Evolutionary conservation across 1,140 invertebrate species (phyloP).

Genomic region (Cydia pomonella): DNA sequence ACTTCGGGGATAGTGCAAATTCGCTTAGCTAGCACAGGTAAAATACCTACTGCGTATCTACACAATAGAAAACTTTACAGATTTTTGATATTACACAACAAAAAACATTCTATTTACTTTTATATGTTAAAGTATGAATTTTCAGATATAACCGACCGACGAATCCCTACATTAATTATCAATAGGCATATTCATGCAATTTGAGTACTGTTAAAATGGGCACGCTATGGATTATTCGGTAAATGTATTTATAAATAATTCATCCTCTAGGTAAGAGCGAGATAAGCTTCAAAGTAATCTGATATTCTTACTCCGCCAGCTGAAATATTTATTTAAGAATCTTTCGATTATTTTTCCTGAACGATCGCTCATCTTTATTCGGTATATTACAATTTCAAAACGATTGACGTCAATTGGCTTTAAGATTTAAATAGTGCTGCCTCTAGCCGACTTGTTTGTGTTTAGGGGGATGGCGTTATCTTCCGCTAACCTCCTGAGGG

Average conservation of each 20-base stretch:
- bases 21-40: no score
- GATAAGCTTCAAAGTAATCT: slow-evolving; percentile 33
- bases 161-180: neutral
- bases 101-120: no score
- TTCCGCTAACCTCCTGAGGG: neutral
- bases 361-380: slow-evolving; percentile 39
- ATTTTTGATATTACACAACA: no score
- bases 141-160: neutral
- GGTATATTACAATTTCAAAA: slow-evolving; percentile 35
- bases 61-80: no score
- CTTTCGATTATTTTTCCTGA: slow-evolving; percentile 32
- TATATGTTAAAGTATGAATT: no score
- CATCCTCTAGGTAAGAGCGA: slow-evolving; percentile 11
- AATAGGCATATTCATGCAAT: neutral
- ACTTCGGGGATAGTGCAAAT: no score
- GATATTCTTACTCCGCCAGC: slow-evolving; percentile 29
- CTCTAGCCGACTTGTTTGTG: slow-evolving; percentile 1
- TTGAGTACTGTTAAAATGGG: neutral
- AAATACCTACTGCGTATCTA: no score
- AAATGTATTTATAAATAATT: slow-evolving; percentile 25
- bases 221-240: neutral
- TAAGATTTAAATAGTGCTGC: slow-evolving; percentile 28
- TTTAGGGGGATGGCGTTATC: neutral
- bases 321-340: slow-evolving; percentile 31
- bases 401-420: slow-evolving; percentile 31